A percentile compares a stretch with the other conserved stretches of the same genome.
Conservation (phyloP, 2,797 vertebrate species). For the Momotus momota region DNA sequence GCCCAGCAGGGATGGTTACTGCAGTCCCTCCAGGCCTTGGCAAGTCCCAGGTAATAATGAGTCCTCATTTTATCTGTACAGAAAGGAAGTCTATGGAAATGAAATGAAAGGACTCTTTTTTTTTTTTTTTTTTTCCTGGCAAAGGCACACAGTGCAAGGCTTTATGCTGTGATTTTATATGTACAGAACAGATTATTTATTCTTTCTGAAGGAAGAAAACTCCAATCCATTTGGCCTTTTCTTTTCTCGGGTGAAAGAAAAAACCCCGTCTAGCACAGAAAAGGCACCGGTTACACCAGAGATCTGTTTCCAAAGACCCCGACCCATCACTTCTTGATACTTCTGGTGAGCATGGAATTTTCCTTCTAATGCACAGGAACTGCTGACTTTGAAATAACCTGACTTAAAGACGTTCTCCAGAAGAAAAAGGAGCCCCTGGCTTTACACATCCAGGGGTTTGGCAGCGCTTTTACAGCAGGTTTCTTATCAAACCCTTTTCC, state of each 20-base stretch:
- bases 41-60: neutral
- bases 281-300: neutral
- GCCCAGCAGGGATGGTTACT: neutral
- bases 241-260: neutral
- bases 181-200: neutral
- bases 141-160: neutral
- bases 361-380: neutral
- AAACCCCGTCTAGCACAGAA: neutral
- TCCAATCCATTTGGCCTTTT: neutral
- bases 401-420: neutral
- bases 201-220: slow-evolving; percentile 9
- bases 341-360: slow-evolving; percentile 7
- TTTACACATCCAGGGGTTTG: neutral
- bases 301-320: neutral
- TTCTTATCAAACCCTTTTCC: neutral
- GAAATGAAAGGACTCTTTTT: neutral
- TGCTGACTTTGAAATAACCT: neutral
- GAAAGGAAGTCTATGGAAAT: neutral
- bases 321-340: neutral
- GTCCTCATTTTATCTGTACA: neutral
- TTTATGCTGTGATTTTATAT: neutral
- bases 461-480: neutral
- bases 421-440: neutral
- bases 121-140: neutral
- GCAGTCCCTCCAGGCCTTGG: neutral